Evolutionary conservation across 2,113 vertebrate genomes (phyloP), one percentile per base, ranked within the genome.

Genomic region (Sinocyclocheilus anophthalmus): DNA sequence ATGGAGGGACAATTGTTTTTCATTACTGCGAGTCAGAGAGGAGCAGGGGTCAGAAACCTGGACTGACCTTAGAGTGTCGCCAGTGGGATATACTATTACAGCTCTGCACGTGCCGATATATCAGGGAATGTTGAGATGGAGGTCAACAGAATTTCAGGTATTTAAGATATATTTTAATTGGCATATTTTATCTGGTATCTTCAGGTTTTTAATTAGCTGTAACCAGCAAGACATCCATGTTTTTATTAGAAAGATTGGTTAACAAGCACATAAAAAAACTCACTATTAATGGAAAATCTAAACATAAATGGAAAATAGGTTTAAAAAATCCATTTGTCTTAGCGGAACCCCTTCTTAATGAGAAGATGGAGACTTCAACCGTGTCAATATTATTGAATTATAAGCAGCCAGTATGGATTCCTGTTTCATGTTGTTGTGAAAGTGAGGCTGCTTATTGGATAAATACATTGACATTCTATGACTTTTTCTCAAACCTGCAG

Each of bases 1-100:
- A 88, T 82, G 42, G 77, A 78, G 57, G 77, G 69, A 87, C 87
- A 88, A 90, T 90, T 89, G 88, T 86, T 88, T 91, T 89, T 89
- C 86, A 89, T 88, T 87, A 91, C 82, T 14, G 55, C 14, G n/a
- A 72, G 76, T 53, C 57, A 53, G 65, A 67, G 87, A 88, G 67
- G 70, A 57, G 50, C 81, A 76, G 39, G 24, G 88, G 88, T 88
- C 86, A 88, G 65, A 42, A 85, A 84, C 70, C 63, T 70, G 61
- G 55, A 39, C 9, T 84, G 83, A 88, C 86, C 87, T 59, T 12
- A 33, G 18, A 63, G 53, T 77, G 83, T 84, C 50, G 42, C 53
- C 24, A 82, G 76, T 87, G 39, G 65, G 45, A 57, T 69, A 37
- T 78, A 70, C 50, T 70, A 30, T 75, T 70, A 37, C 45, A 30